Evolutionary conservation across 2,888 invertebrate genomes (phyloP).

Genomic region (Tanypteryx hageni): DNA sequence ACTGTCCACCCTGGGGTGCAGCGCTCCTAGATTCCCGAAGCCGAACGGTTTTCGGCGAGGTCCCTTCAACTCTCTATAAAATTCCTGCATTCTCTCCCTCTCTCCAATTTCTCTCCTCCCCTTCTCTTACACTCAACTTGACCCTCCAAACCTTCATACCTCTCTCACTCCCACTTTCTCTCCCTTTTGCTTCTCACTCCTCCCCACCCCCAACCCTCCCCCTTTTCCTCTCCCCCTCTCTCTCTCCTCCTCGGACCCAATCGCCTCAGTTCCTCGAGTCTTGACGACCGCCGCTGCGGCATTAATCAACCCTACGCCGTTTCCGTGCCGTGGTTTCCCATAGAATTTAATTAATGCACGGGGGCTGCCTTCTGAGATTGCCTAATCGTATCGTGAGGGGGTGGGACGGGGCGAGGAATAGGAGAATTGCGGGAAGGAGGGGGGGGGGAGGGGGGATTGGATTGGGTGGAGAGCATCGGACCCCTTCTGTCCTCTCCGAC

Average conservation of each 20-base stretch:
- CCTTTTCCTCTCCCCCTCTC: background rate
- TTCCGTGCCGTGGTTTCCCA: constrained; percentile 32
- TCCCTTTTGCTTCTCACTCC: background rate
- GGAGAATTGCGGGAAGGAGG: background rate
- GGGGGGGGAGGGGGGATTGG: background rate
- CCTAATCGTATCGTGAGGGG: background rate
- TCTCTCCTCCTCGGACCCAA: background rate
- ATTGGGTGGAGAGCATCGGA: background rate
- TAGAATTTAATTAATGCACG: constrained; percentile 54
- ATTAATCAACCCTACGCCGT: constrained; percentile 56
- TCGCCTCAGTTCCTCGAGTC: constrained; percentile 1
- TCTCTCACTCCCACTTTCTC: background rate
- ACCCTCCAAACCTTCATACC: background rate
- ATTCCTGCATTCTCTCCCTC: no score
- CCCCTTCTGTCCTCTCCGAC: background rate
- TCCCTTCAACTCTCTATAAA: no score
- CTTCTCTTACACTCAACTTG: background rate
- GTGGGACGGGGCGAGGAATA: background rate
- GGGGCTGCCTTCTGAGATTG: constrained; percentile 51
- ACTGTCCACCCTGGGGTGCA: no score
- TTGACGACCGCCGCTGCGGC: constrained; percentile 38
- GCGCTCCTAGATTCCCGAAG: no score
- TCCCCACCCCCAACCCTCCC: background rate
- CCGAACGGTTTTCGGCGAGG: no score
- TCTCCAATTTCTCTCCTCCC: background rate